phyloP scores from a whole-genome alignment of 2,113 vertebrate genomes.

The Orthonyx spaldingii region DNA sequence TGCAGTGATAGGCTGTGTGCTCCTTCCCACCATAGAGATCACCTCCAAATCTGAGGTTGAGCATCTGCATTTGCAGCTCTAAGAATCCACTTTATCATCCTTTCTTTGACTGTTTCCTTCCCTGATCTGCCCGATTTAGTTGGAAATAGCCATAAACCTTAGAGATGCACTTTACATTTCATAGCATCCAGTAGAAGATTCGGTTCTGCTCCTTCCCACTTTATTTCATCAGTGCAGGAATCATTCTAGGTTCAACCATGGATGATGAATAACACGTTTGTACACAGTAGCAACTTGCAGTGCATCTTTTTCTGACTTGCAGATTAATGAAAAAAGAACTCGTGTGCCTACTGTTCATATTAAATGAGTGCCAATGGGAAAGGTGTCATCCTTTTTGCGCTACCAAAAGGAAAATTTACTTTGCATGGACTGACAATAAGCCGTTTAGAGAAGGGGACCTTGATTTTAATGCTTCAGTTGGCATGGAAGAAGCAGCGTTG shows the following conservation, averaged over 20 bases:
- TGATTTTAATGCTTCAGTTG: neutral
- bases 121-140: neutral
- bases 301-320: neutral
- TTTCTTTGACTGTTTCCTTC: neutral
- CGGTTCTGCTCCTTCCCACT: neutral
- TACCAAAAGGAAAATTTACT: neutral
- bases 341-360: neutral
- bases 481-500: neutral
- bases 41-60: neutral
- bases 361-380: accelerated
- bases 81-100: neutral
- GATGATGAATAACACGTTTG: neutral
- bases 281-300: neutral
- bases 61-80: neutral
- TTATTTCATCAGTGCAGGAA: neutral
- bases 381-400: neutral
- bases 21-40: neutral
- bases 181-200: neutral
- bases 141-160: neutral
- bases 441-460: neutral
- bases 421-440: neutral
- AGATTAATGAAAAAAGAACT: neutral
- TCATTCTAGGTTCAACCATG: neutral
- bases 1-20: neutral
- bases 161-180: neutral